Percentiles rank a stretch among this genome's conserved stretches.
Evolutionary conservation across 2,888 invertebrate species (phyloP).

Genomic region (Hirtodrosophila cameraria): DNA sequence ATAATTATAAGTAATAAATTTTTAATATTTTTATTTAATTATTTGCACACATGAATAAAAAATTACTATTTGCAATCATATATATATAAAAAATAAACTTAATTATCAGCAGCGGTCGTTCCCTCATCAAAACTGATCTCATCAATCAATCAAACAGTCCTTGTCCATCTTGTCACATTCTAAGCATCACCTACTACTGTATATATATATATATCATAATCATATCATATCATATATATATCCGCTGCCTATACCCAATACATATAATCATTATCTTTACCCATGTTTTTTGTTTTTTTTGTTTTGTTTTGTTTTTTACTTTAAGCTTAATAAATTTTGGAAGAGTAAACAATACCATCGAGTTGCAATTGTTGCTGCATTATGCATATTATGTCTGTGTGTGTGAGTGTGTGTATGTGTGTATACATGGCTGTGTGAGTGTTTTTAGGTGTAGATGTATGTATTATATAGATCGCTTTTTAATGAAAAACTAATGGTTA

Average conservation of each 20-base stretch:
- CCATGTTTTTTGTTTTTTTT: slow-evolving; percentile 33
- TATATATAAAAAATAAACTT: slow-evolving; percentile 80
- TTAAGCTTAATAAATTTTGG: slow-evolving; percentile 78
- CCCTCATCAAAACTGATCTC: slow-evolving; percentile 42
- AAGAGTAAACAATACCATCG: slow-evolving; percentile 80
- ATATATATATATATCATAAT: slow-evolving; percentile 31
- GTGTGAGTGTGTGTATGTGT: slow-evolving; percentile 30
- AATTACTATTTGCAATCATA: slow-evolving; percentile 81
- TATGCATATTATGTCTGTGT: slow-evolving; percentile 61
- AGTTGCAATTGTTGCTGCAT: slow-evolving; percentile 79
- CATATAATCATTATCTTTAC: slow-evolving; percentile 4
- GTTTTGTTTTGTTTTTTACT: slow-evolving; percentile 47
- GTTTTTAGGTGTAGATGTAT: slow-evolving; percentile 22
- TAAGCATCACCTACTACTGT: slow-evolving; percentile 48
- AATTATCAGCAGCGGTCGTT: slow-evolving; percentile 71
- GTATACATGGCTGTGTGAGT: slow-evolving; percentile 57
- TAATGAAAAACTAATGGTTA: slow-evolving; percentile 76
- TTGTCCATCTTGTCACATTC: slow-evolving; percentile 12
- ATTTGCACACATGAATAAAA: slow-evolving; percentile 80
- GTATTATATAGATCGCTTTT: slow-evolving; percentile 60
- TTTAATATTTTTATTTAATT: slow-evolving; percentile 74
- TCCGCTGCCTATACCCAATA: slow-evolving; percentile 36
- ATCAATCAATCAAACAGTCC: slow-evolving; percentile 22
- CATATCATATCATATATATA: slow-evolving; percentile 42
- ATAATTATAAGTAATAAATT: slow-evolving; percentile 80